Evolutionary conservation across 2,797 vertebrate genomes (phyloP), one percentile per base, ranked within the genome.

Genomic region (Ctenopoma multispine): DNA sequence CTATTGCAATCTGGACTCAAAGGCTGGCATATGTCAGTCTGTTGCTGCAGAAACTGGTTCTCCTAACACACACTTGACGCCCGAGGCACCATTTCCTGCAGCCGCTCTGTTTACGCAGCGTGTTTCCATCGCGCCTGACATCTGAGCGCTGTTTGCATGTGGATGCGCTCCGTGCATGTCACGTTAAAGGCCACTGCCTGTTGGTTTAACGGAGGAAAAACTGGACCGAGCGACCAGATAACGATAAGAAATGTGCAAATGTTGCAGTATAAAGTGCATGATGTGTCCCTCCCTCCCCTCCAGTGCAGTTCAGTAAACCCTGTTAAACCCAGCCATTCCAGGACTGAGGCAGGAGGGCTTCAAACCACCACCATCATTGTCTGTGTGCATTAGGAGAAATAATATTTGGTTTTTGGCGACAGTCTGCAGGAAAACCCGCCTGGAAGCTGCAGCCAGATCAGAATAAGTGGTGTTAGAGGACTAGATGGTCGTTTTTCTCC

Each of bases 361-460:
- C 15, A 59, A 53, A 31, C 64, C 63, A 71, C 44, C 74, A 71
- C 49, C 81, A 80, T 81, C 61, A 71, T 70, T 72, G 65, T 81
- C 66, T 69, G 62, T 41, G 62, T 34, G 27, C 17, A 40, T 41
- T 51, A 34, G n/a, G 40, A n/a, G 64, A 58, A 48, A 63, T 5
- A 72, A 51, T 21, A 31, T 55, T 46, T 54, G 20, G 17, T 23
- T 75, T 70, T 47, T 27, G 55, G 53, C 43, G 75, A 67, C 73
- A 57, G 62, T 55, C 5, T 17, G 48, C 8, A 41, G 27, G 24
- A 66, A 61, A 74, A 59, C 23, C 21, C 24, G 6, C 1, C 23
- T 0, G 21, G 20, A 57, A 31, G 10, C 63, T 54, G 75, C 54
- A 58, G 62, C 55, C 23, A 3, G 13, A 47, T 34, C 55, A 24